Conservation (phyloP, 35 echinoderm and acorn worm genomes). For the Chiridota heheva region DNA sequence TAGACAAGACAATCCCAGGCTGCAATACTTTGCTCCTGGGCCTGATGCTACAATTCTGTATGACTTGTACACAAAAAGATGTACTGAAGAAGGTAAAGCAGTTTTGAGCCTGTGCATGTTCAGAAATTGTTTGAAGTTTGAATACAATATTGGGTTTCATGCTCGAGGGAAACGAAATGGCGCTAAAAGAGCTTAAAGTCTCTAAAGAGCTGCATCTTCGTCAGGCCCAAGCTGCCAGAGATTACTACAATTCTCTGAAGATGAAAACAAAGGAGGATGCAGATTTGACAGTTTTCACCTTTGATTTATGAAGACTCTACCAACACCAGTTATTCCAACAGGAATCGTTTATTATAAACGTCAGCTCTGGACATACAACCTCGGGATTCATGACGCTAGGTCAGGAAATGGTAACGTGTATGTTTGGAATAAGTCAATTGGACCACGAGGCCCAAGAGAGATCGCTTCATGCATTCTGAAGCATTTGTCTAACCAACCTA, state of each 20-base stretch:
- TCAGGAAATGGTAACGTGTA: neutral
- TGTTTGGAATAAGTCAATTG: neutral
- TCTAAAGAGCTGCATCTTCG: neutral
- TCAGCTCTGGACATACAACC: neutral
- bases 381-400: neutral
- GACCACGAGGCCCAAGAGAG: slow-evolving; percentile 5
- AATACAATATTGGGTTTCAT: slow-evolving; percentile 19
- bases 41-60: slow-evolving; percentile 20
- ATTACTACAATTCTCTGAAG: neutral
- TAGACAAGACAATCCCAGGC: neutral
- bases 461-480: neutral
- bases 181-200: neutral
- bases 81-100: neutral
- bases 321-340: neutral
- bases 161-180: neutral
- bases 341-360: slow-evolving; percentile 5
- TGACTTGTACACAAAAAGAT: neutral
- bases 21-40: neutral
- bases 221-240: neutral
- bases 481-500: neutral
- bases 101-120: neutral
- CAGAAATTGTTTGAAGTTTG: slow-evolving; percentile 14
- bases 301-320: slow-evolving; percentile 12
- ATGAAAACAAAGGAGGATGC: neutral
- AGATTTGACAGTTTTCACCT: neutral